Conservation (phyloP, 2,888 invertebrate genomes). For the Dryomyza anilis region DNA sequence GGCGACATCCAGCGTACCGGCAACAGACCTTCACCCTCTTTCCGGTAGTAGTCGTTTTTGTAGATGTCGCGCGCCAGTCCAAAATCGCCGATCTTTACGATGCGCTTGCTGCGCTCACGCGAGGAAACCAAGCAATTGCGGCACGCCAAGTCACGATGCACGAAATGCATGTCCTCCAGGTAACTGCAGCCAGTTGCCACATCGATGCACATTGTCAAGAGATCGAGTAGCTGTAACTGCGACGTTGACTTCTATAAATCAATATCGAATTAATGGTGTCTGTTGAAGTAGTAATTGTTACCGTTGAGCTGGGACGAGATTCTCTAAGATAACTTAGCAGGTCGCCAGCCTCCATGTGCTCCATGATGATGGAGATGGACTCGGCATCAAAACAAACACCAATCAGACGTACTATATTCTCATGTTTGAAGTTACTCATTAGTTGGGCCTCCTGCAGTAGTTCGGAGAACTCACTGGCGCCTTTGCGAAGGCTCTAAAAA, state of each 20-base stretch:
- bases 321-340: constrained; percentile 86
- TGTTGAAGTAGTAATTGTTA: too few relatives aligned
- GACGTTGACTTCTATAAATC: constrained; percentile 66
- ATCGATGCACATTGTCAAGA: constrained; percentile 92
- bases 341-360: constrained; percentile 98
- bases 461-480: constrained; percentile 85
- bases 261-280: neutral
- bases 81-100: constrained; percentile 89
- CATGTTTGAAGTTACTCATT: constrained; percentile 97
- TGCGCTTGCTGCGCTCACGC: constrained; percentile 66
- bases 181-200: constrained; percentile 95
- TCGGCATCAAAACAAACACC: constrained; percentile 95
- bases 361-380: constrained; percentile 92
- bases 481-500: constrained; percentile 83
- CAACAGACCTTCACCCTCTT: constrained; percentile 86
- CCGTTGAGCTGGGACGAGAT: constrained; percentile 74
- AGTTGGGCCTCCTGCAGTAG: constrained; percentile 95
- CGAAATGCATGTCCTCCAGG: constrained; percentile 95
- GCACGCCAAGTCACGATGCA: constrained; percentile 95
- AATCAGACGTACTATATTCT: constrained; percentile 89
- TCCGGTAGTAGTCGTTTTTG: constrained; percentile 96
- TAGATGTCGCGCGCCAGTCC: constrained; percentile 96
- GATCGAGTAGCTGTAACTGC: constrained; percentile 78
- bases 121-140: constrained; percentile 92
- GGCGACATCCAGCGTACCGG: constrained; percentile 99